Conservation (phyloP, 2,888 invertebrate genomes). For the Lepidocyrtinus sp. region DNA sequence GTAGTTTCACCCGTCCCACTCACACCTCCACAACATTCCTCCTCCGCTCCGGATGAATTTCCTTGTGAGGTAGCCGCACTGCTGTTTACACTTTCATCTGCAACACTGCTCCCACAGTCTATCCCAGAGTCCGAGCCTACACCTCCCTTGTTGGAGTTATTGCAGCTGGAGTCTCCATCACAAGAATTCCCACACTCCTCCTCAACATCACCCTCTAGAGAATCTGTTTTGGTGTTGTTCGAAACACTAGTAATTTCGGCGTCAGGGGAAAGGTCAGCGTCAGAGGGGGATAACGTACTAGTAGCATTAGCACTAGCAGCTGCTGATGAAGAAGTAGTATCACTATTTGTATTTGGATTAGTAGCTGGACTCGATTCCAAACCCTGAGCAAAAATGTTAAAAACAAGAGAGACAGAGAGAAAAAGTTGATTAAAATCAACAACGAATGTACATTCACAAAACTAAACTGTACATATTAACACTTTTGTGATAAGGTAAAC, state of each 20-base stretch:
- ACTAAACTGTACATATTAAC: background rate
- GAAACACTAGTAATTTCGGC: background rate
- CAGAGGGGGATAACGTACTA: background rate
- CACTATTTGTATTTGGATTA: slow-evolving; percentile 54
- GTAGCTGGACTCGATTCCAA: slow-evolving; percentile 59
- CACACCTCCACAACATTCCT: slow-evolving; percentile 25
- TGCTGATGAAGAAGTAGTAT: slow-evolving; percentile 46
- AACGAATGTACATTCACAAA: slow-evolving; percentile 26
- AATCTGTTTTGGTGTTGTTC: background rate
- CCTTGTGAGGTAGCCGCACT: slow-evolving; percentile 41
- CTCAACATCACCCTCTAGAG: slow-evolving; percentile 10
- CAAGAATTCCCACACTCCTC: slow-evolving; percentile 25
- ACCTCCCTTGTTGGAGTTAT: slow-evolving; percentile 12
- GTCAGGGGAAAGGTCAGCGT: background rate
- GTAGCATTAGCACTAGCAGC: slow-evolving; percentile 29
- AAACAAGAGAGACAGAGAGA: slow-evolving; percentile 57
- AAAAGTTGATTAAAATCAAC: slow-evolving; percentile 58
- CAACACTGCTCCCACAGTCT: slow-evolving; percentile 46
- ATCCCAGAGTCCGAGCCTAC: slow-evolving; percentile 39
- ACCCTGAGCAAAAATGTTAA: slow-evolving; percentile 58
- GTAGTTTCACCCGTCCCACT: background rate
- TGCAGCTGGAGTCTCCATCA: background rate
- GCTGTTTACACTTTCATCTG: slow-evolving; percentile 21
- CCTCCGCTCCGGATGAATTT: slow-evolving; percentile 43
- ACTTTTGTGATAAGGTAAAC: slow-evolving; percentile 7